Conservation (phyloP, 2,888 invertebrate genomes). For the Meliscaeva auricollis region DNA sequence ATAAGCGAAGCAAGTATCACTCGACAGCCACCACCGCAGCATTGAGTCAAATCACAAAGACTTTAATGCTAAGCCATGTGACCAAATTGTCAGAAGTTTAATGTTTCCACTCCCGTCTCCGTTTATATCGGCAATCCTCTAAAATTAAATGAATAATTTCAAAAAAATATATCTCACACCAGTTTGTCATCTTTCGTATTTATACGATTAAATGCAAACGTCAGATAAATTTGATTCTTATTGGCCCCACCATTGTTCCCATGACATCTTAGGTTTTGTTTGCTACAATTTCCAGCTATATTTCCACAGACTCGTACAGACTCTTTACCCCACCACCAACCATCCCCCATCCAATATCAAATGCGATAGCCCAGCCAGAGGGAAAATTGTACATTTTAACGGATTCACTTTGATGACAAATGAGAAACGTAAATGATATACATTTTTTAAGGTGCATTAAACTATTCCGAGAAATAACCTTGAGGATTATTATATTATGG, state of each 20-base stretch:
- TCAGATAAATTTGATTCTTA: conserved; percentile 23
- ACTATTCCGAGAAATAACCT: conserved; percentile 68
- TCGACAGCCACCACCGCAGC: no score
- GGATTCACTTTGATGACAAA: conserved; percentile 36
- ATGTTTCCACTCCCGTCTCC: conserved; percentile 6
- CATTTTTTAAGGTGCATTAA: conserved; percentile 45
- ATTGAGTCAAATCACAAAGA: not conserved
- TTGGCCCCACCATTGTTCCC: conserved; percentile 33
- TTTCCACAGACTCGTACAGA: conserved; percentile 18
- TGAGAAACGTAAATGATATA: conserved; percentile 18
- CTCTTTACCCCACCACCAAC: not conserved
- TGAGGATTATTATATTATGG: conserved; percentile 30
- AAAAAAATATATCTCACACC: not conserved
- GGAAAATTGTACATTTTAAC: not conserved
- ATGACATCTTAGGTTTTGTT: conserved; percentile 53
- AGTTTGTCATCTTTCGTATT: conserved; percentile 37
- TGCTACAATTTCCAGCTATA: conserved; percentile 29
- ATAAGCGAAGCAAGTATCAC: conserved; percentile 4
- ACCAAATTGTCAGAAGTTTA: conserved; percentile 18
- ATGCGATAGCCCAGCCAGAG: not conserved
- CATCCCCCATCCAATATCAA: conserved; percentile 1
- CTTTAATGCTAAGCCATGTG: not conserved
- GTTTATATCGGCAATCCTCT: not conserved
- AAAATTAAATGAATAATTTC: conserved; percentile 1
- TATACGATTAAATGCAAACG: conserved; percentile 48